Evolutionary conservation across 2,888 invertebrate species (phyloP), one percentile per base, ranked within the genome.

Genomic region (Helobdella robusta): DNA sequence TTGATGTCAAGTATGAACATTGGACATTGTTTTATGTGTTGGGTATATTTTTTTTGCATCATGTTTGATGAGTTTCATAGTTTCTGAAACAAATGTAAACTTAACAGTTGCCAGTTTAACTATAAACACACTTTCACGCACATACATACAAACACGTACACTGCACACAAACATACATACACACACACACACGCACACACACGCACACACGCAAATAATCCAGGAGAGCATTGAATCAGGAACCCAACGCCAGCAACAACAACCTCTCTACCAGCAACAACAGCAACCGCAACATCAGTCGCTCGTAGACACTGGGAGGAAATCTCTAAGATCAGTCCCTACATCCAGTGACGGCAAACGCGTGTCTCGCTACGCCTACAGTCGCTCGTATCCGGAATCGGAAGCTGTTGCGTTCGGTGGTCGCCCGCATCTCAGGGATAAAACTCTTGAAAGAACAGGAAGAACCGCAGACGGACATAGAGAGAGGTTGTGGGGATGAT

Each of bases 331-430:
- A 11, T 8, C 20, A n/a, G 40, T 23, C 6, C 35, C 11, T 15
- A 59, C 15, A 20, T 25, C 36, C 2, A 25, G 25, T 8, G 25
- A 34, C n/a, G 32, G 34, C 5, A 59, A 59, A 23, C 64, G 44
- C n/a, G n/a, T n/a, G 36, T 44, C 60, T 23, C 36, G 44, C 2
- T 40, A 50, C 25, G 46, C 44, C 36, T 64, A 64, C 58, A 64
- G 64, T 36, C 56, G 64, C 25, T 64, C 64, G 8, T 64, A 64
- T 36, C 64, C 64, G 58, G 64, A 64, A 46, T 64, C 64, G 18
- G 64, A 64, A 25, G 64, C 64, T 15, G 64, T 64, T 25, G 64
- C 64, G 8, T 64, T 64, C 46, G 64, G 64, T 20, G 59, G 59
- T 1, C 15, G 59, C 3, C 59, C 59, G 1, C 59, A 36, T 25